phyloP scores from a whole-genome alignment of 2,888 invertebrate species.

The Trimorus sp. region DNA sequence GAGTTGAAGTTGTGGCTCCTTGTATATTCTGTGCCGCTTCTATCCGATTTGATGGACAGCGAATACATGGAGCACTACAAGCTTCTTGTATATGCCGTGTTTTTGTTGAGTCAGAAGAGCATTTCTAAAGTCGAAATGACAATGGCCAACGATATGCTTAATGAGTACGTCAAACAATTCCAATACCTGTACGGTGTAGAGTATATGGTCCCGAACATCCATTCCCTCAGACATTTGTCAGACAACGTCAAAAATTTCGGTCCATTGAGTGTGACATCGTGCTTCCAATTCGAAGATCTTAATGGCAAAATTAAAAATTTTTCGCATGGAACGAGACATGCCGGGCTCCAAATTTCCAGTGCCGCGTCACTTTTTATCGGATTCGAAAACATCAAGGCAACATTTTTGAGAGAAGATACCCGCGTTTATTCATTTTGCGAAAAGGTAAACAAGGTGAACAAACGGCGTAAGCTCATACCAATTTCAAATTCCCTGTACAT shows the following conservation, averaged over 20 bases:
- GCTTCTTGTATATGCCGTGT: conserved; percentile 3
- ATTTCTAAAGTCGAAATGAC: not conserved
- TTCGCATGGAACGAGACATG: conserved; percentile 9
- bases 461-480: not conserved
- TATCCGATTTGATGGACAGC: not conserved
- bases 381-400: conserved; percentile 1
- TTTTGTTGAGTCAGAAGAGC: conserved; percentile 7
- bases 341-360: not conserved
- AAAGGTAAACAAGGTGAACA: not conserved
- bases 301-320: conserved; percentile 10
- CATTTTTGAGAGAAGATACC: not conserved
- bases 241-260: conserved; percentile 21
- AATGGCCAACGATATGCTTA: not conserved
- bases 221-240: not conserved
- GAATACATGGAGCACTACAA: conserved; percentile 14
- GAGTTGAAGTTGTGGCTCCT: conserved; percentile 10
- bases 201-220: conserved; percentile 1
- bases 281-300: conserved; percentile 14
- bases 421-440: not conserved
- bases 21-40: conserved; percentile 7
- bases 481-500: not conserved
- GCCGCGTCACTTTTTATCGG: conserved; percentile 12
- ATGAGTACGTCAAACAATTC: not conserved
- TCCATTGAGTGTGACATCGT: conserved; percentile 1
- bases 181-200: conserved; percentile 4